Evolutionary conservation across 2,113 vertebrate species (phyloP).

Genomic region (Mandrillus leucophaeus): DNA sequence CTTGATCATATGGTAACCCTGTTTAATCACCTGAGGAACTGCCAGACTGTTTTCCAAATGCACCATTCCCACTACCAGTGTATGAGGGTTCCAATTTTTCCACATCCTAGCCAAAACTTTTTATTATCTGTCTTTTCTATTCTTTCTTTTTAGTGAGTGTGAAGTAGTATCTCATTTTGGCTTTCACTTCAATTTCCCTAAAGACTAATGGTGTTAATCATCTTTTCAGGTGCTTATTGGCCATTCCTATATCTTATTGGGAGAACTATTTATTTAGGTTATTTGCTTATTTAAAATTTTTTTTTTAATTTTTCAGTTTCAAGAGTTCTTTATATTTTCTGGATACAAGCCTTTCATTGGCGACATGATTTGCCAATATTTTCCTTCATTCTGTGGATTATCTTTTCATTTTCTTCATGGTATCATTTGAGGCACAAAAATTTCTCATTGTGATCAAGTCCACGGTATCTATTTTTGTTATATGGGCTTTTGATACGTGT

Average conservation of each 20-base stretch:
- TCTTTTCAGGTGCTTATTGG: not conserved
- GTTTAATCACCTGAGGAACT: constrained; percentile 6
- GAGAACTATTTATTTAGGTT: not conserved
- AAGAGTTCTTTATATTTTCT: not conserved
- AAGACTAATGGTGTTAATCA: not conserved
- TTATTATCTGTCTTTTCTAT: not conserved
- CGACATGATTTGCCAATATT: not conserved
- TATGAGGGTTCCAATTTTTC: not conserved
- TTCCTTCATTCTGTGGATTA: not conserved
- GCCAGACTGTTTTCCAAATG: not conserved
- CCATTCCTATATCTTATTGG: not conserved
- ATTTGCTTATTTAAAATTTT: not conserved
- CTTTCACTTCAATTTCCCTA: not conserved
- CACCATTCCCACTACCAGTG: not conserved
- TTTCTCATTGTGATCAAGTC: constrained; percentile 26
- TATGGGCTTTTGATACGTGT: not conserved
- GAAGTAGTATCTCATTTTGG: not conserved
- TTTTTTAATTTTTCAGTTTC: not conserved
- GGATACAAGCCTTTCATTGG: not conserved
- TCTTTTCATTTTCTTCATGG: not conserved
- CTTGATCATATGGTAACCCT: not conserved
- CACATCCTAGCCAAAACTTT: not conserved
- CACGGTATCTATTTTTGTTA: not conserved
- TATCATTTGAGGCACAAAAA: not conserved
- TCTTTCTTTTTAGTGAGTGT: not conserved